phyloP scores from a whole-genome alignment of 2,797 vertebrate species.

The Picus viridis region DNA sequence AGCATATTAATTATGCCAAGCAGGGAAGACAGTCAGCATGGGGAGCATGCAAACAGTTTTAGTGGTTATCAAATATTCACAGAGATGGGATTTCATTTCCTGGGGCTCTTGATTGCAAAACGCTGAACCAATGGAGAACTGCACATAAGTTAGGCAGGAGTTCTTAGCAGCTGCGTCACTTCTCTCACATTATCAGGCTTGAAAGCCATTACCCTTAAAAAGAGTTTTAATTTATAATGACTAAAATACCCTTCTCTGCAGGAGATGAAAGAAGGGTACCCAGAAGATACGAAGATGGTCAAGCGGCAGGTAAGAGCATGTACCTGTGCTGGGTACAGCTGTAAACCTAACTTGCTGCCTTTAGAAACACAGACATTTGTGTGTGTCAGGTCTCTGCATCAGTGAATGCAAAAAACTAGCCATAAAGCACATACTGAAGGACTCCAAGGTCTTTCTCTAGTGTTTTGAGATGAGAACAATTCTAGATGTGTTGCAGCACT shows the following conservation, averaged over 20 bases:
- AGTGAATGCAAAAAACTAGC: neutral
- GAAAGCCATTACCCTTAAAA: neutral
- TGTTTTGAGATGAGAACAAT: neutral
- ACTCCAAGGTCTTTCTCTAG: neutral
- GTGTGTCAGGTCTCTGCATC: neutral
- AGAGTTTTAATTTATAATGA: conserved; percentile 43
- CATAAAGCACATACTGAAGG: neutral
- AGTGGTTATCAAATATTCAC: neutral
- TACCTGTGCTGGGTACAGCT: neutral
- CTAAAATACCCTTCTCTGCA: conserved; percentile 64
- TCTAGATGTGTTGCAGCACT: neutral
- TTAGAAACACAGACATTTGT: neutral
- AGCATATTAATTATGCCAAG: neutral
- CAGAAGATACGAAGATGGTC: conserved; percentile 82
- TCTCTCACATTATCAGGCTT: neutral
- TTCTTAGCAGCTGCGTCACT: neutral
- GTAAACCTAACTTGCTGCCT: neutral
- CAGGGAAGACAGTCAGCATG: neutral
- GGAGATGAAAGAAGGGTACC: conserved; percentile 82
- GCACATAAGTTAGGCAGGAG: neutral
- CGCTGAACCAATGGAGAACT: neutral
- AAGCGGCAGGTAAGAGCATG: conserved; percentile 77
- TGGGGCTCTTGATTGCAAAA: neutral
- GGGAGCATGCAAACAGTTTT: neutral
- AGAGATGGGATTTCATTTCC: neutral